Percentiles rank a stretch among this genome's conserved stretches.
These are phyloP conservation scores for Drosophila azteca DNA, from an alignment of 1,140 invertebrate species.

Conservation along the genomic window DNA sequence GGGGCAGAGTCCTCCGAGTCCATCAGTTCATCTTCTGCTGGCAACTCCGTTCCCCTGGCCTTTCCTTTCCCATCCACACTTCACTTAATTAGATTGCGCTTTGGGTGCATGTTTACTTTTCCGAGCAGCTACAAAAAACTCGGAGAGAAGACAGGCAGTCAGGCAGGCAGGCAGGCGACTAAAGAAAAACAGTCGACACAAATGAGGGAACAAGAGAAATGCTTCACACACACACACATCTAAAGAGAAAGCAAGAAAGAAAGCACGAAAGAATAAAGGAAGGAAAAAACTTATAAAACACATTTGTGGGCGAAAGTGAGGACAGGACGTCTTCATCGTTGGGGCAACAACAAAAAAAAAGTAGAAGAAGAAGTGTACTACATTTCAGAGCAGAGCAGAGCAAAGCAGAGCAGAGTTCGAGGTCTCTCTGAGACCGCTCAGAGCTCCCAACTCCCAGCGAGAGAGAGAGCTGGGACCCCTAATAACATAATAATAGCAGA, in stretches of 20 bases:
- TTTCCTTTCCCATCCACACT: slow-evolving; percentile 30
- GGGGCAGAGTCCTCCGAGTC: slow-evolving; percentile 15
- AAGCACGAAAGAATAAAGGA: neutral
- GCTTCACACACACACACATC: neutral
- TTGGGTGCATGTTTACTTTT: slow-evolving; percentile 62
- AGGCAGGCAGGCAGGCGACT: neutral
- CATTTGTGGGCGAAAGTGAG: slow-evolving; percentile 57
- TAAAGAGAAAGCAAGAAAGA: neutral
- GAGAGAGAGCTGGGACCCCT: slow-evolving; percentile 8
- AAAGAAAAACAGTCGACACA: slow-evolving; percentile 23
- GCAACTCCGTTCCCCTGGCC: slow-evolving; percentile 2
- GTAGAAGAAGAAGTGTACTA: slow-evolving; percentile 22
- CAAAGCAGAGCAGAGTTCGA: slow-evolving; percentile 15
- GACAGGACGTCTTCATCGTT: slow-evolving; percentile 28
- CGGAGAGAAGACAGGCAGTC: slow-evolving; percentile 10
- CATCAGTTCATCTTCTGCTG: slow-evolving; percentile 18
- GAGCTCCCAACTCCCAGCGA: slow-evolving; percentile 1
- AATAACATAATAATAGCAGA: slow-evolving; percentile 48
- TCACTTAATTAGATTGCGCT: slow-evolving; percentile 68
- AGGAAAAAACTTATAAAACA: slow-evolving; percentile 47
- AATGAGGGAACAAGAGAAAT: slow-evolving; percentile 41
- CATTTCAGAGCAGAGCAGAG: slow-evolving; percentile 31
- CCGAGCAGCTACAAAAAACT: slow-evolving; percentile 10
- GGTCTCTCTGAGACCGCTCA: slow-evolving; percentile 2
- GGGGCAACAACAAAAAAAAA: slow-evolving; percentile 1